phyloP scores from a whole-genome alignment of 2,113 vertebrate species.

The Helogale parvula region DNA sequence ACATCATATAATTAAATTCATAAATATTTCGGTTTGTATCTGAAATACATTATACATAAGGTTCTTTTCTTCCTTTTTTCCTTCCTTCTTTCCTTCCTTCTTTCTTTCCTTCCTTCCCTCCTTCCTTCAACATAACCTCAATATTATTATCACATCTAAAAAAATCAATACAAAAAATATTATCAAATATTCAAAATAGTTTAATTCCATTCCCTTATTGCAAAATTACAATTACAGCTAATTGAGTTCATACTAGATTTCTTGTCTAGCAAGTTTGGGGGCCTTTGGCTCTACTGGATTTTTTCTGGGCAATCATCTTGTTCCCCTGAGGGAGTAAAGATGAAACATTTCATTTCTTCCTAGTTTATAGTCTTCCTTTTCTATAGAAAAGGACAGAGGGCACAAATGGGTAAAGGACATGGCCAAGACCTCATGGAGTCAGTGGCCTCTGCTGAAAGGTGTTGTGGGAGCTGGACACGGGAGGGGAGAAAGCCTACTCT shows the following conservation, averaged over 20 bases:
- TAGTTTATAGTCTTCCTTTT: no score
- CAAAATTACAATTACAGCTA: background rate
- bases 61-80: background rate
- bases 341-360: background rate
- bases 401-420: background rate
- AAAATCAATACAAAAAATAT: background rate
- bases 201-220: background rate
- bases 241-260: background rate
- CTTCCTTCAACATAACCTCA: background rate
- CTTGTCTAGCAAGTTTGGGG: background rate
- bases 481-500: background rate
- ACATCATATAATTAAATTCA: background rate
- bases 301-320: background rate
- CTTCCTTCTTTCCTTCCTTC: background rate
- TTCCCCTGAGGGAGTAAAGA: background rate
- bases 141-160: background rate
- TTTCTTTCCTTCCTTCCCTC: no score
- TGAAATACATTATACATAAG: background rate
- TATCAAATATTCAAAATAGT: slow-evolving; percentile 1
- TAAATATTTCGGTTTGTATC: background rate
- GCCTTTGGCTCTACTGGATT: background rate
- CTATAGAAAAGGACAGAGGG: background rate
- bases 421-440: background rate
- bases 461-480: background rate
- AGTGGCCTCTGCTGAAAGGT: background rate